Percentiles rank a stretch among this genome's conserved stretches.
phyloP scores from a whole-genome alignment of 2,888 invertebrate genomes.

The Gryllus longicercus region DNA sequence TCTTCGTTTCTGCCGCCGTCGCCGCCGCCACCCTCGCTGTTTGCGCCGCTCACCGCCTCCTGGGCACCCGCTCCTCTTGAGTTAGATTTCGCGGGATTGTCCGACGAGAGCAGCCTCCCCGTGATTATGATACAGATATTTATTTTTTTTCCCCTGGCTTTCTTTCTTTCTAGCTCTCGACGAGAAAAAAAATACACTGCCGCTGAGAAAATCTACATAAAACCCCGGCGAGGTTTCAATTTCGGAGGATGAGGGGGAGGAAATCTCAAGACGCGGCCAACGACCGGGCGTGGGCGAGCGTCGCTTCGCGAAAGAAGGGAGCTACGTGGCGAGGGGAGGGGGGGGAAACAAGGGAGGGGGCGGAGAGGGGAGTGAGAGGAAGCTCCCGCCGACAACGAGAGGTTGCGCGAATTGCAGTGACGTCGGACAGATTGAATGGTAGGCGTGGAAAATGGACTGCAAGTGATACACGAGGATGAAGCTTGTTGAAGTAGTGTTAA shows the following conservation, averaged over 20 bases:
- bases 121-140: slow-evolving; percentile 17
- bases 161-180: background rate
- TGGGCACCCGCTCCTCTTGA: background rate
- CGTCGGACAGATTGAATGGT: too few species aligned
- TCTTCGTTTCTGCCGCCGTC: too few species aligned
- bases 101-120: background rate
- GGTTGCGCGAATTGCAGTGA: too few species aligned
- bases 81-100: background rate
- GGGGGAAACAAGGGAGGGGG: background rate
- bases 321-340: background rate
- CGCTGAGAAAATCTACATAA: slow-evolving; percentile 8
- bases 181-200: background rate
- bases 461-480: too few species aligned
- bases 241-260: background rate
- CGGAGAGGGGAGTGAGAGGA: background rate
- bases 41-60: too few species aligned
- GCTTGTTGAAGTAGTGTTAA: too few species aligned
- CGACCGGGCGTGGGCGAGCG: background rate
- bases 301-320: background rate
- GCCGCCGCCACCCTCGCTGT: too few species aligned
- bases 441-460: too few species aligned
- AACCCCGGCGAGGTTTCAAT: background rate
- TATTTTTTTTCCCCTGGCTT: background rate
- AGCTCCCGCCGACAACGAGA: too few species aligned
- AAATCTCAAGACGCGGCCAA: background rate